phyloP scores from a whole-genome alignment of 1,140 invertebrate species.

The Euwallacea similis region DNA sequence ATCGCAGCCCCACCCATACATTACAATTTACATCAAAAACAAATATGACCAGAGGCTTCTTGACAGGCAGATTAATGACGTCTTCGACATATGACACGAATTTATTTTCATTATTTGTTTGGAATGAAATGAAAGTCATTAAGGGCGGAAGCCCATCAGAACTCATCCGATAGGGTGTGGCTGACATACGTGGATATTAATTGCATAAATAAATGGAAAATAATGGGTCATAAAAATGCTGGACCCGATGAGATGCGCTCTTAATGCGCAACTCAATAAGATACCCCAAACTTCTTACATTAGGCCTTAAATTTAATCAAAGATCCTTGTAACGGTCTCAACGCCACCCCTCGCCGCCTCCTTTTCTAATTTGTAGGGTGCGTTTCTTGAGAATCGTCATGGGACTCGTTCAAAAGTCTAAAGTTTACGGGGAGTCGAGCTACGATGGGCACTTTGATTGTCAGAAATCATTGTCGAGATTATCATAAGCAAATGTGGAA shows the following conservation, averaged over 20 bases:
- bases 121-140: constrained; percentile 30
- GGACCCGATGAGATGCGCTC: constrained; percentile 10
- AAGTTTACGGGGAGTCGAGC: constrained; percentile 15
- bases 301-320: constrained; percentile 39
- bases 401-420: constrained; percentile 36
- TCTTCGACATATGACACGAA: constrained; percentile 32
- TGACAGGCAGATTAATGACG: constrained; percentile 33
- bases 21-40: constrained; percentile 16
- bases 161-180: constrained; percentile 6
- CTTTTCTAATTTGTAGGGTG: constrained; percentile 37
- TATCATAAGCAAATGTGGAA: constrained; percentile 15
- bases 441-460: constrained; percentile 33
- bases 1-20: constrained; percentile 19
- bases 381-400: constrained; percentile 32
- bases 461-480: constrained; percentile 30
- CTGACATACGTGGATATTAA: constrained; percentile 12
- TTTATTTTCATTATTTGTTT: constrained; percentile 26
- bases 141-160: constrained; percentile 7
- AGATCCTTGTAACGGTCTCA: constrained; percentile 32
- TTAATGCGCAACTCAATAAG: constrained; percentile 12
- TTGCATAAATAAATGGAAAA: background rate
- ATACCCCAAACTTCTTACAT: constrained; percentile 36
- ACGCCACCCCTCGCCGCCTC: constrained; percentile 11
- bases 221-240: background rate
- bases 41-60: constrained; percentile 22